Conservation (phyloP, 2,113 vertebrate genomes). For the Cisticola juncidis region DNA sequence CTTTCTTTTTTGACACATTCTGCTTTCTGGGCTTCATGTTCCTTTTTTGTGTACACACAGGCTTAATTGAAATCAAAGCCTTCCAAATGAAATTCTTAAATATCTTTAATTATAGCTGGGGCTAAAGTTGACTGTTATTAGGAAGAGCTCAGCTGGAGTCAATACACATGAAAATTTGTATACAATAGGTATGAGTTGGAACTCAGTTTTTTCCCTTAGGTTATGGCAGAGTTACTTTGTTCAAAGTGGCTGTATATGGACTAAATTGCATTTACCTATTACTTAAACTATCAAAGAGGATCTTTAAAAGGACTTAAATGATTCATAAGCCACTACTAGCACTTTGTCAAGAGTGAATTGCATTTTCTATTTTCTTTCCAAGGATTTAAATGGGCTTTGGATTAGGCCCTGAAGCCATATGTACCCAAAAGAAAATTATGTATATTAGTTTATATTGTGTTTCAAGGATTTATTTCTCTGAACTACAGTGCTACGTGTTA, state of each 20-base stretch:
- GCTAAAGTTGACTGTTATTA: conserved; percentile 26
- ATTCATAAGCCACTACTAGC: conserved; percentile 26
- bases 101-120: conserved; percentile 33
- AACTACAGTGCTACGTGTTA: background rate
- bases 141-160: conserved; percentile 35
- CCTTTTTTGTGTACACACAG: background rate
- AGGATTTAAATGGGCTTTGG: conserved; percentile 46
- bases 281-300: conserved; percentile 46
- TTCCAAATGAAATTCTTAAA: conserved; percentile 29
- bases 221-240: conserved; percentile 4
- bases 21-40: background rate
- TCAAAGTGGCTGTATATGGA: background rate
- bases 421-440: conserved; percentile 49
- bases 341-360: conserved; percentile 22
- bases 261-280: conserved; percentile 53
- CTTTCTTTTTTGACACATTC: background rate
- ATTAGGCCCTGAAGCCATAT: conserved; percentile 28
- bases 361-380: conserved; percentile 40
- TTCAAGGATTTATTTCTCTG: conserved; percentile 36
- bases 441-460: conserved; percentile 48
- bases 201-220: conserved; percentile 3
- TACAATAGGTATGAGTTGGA: background rate
- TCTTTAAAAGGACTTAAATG: conserved; percentile 44
- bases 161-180: conserved; percentile 19
- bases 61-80: conserved; percentile 22